Evolutionary conservation across 2,113 vertebrate genomes (phyloP).

Genomic region (Ancistrus triradiatus): DNA sequence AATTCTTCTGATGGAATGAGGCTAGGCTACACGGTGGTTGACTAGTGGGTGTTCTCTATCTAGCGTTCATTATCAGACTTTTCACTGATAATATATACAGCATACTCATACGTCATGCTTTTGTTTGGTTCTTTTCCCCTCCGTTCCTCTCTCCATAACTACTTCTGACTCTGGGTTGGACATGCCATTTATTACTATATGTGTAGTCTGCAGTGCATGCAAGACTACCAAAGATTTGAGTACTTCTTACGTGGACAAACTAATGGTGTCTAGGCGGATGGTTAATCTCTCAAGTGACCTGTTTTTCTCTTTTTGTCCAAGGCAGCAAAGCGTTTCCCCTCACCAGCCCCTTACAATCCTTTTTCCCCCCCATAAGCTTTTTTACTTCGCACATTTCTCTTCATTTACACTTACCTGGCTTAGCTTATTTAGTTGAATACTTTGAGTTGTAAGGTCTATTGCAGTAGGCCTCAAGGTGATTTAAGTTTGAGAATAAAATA

Average conservation of each 20-base stretch:
- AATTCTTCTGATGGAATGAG: slow-evolving; percentile 15
- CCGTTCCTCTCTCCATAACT: slow-evolving; percentile 26
- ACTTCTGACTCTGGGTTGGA: slow-evolving; percentile 32
- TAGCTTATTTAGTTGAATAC: slow-evolving; percentile 25
- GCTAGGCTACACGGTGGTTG: slow-evolving; percentile 12
- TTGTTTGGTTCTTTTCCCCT: slow-evolving; percentile 3
- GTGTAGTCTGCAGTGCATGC: slow-evolving; percentile 28
- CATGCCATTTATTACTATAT: no score
- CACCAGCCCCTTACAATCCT: slow-evolving; percentile 4
- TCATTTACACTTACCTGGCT: slow-evolving; percentile 17
- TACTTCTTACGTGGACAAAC: slow-evolving; percentile 26
- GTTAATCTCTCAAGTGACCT: slow-evolving; percentile 14
- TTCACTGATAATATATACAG: slow-evolving; percentile 7
- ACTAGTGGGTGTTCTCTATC: no score
- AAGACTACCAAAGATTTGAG: slow-evolving; percentile 26
- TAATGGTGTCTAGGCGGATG: slow-evolving; percentile 14
- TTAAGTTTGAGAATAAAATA: slow-evolving; percentile 37
- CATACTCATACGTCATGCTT: slow-evolving; percentile 2
- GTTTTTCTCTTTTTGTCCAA: slow-evolving; percentile 1
- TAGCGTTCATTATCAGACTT: slow-evolving; percentile 18
- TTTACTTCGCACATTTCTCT: neutral
- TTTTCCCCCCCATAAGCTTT: slow-evolving; percentile 7
- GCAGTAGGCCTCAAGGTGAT: slow-evolving; percentile 23
- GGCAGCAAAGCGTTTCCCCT: neutral
- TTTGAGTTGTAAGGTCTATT: slow-evolving; percentile 27